A percentile compares a stretch with the other conserved stretches of the same genome.
These are phyloP conservation scores for Goniozus legneri DNA, from an alignment of 1,140 invertebrate species.

Conservation along the genomic window DNA sequence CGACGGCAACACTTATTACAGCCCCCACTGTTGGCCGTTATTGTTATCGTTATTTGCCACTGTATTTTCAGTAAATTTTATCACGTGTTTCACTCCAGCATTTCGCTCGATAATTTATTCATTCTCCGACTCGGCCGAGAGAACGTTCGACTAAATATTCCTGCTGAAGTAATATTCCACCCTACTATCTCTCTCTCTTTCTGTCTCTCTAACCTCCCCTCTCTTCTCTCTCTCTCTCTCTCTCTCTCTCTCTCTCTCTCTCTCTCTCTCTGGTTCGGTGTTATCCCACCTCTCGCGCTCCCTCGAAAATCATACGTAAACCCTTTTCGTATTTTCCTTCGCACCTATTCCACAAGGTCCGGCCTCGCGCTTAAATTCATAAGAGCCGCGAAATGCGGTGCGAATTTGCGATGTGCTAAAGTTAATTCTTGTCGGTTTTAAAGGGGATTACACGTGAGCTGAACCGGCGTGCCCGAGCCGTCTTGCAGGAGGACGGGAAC, in stretches of 20 bases:
- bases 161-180: not conserved
- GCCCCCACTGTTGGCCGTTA: no score
- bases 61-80: no score
- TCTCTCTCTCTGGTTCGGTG: conserved; percentile 5
- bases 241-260: not conserved
- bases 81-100: no score
- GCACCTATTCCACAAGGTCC: conserved; percentile 17
- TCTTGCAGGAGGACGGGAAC: conserved; percentile 17
- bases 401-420: conserved; percentile 40
- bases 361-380: conserved; percentile 34
- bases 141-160: no score
- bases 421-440: conserved; percentile 42
- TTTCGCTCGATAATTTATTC: no score
- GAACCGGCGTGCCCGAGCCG: conserved; percentile 18
- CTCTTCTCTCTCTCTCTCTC: not conserved
- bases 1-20: no score
- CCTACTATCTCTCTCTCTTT: not conserved
- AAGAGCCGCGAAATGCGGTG: conserved; percentile 38
- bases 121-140: no score
- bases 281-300: conserved; percentile 12
- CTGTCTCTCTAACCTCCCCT: no score
- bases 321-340: conserved; percentile 19
- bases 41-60: no score
- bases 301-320: conserved; percentile 12
- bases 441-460: conserved; percentile 35